A percentile compares a stretch with the other conserved stretches of the same genome.
phyloP scores from a whole-genome alignment of 2,113 vertebrate genomes.

The Vimba vimba region DNA sequence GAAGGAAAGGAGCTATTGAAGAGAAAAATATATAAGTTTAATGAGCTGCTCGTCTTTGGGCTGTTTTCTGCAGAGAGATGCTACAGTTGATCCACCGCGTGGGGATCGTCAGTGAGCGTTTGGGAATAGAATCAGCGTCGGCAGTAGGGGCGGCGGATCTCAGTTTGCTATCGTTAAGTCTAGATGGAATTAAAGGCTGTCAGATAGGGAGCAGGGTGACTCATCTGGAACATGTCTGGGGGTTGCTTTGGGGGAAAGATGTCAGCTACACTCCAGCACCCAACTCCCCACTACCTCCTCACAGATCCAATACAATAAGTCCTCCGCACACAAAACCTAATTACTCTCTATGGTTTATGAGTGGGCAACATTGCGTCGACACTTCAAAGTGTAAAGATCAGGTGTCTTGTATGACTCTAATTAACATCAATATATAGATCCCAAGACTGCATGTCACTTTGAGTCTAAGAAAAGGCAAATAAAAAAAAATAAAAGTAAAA shows the following conservation, averaged over 20 bases:
- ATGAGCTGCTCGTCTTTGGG: conserved; percentile 30
- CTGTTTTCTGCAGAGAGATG: conserved; percentile 35
- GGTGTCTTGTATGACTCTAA: conserved; percentile 58
- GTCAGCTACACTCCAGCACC: conserved; percentile 40
- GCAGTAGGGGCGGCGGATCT: conserved; percentile 27
- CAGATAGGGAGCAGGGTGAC: conserved; percentile 30
- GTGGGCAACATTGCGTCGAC: conserved; percentile 44
- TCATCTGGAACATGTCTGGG: conserved; percentile 51
- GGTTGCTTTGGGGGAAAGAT: conserved; percentile 46
- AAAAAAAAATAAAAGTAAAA: conserved; percentile 7
- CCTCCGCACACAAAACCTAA: conserved; percentile 38
- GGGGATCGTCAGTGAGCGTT: conserved; percentile 12
- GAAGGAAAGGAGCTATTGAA: background rate
- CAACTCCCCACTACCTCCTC: background rate
- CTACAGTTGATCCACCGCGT: background rate
- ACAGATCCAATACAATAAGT: conserved; percentile 28
- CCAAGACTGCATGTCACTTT: conserved; percentile 3
- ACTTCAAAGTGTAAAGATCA: conserved; percentile 57
- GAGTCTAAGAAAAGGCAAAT: conserved; percentile 13
- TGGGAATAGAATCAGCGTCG: background rate
- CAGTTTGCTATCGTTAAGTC: conserved; percentile 39
- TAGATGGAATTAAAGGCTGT: conserved; percentile 51
- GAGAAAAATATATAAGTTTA: conserved; percentile 27
- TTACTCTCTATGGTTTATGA: conserved; percentile 55
- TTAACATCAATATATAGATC: conserved; percentile 54